Evolutionary conservation across 2,113 vertebrate genomes (phyloP).

Genomic region (Cardinalis cardinalis): DNA sequence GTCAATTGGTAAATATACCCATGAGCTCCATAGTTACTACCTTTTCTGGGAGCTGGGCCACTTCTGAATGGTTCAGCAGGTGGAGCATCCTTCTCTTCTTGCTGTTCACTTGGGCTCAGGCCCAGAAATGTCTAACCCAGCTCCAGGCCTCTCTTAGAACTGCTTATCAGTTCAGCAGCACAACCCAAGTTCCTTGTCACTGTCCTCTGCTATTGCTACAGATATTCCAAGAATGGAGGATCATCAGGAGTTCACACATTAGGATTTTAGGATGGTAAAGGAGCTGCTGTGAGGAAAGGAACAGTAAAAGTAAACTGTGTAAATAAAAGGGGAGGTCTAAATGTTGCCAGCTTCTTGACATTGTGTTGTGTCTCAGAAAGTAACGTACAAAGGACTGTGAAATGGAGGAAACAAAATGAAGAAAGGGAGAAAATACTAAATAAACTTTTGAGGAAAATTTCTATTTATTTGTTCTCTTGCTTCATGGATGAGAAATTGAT

Average conservation of each 20-base stretch:
- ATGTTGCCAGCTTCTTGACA: background rate
- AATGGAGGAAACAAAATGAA: background rate
- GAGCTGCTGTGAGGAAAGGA: background rate
- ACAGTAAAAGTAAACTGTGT: background rate
- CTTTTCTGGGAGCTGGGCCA: constrained; percentile 2
- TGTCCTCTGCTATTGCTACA: background rate
- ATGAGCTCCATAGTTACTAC: background rate
- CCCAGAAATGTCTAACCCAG: background rate
- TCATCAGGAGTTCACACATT: background rate
- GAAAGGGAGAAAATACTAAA: background rate
- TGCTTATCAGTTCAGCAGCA: background rate
- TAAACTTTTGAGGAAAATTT: background rate
- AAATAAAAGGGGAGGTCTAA: background rate
- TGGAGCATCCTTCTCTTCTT: background rate
- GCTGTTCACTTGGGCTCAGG: background rate
- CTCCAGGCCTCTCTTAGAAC: background rate
- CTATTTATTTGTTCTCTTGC: background rate
- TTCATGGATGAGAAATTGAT: background rate
- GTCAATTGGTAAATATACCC: background rate
- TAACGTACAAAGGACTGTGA: background rate
- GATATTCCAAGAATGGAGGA: background rate
- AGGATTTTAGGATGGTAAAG: background rate
- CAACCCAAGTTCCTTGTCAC: background rate
- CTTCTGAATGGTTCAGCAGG: background rate
- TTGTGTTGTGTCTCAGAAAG: background rate